Evolutionary conservation across 2,113 vertebrate genomes (phyloP).

Genomic region (Poecilia latipinna): DNA sequence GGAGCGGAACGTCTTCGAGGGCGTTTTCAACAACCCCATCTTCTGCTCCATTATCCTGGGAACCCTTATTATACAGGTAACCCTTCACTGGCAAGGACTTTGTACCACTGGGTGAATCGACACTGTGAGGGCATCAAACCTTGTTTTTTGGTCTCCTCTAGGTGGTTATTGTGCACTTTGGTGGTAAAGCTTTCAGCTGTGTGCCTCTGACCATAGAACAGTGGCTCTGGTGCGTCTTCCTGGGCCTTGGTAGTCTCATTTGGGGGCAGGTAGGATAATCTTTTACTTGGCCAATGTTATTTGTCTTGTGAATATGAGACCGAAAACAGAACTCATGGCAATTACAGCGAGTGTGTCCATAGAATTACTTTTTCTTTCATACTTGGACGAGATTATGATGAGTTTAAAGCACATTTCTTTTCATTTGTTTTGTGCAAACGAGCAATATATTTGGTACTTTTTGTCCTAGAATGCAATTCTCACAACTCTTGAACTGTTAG

Average conservation of each 20-base stretch:
- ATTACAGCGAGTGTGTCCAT: too few relatives aligned
- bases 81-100: rapidly evolving
- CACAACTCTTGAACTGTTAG: too few relatives aligned
- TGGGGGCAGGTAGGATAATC: conserved; percentile 91
- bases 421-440: too few relatives aligned
- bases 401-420: too few relatives aligned
- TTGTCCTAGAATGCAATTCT: too few relatives aligned
- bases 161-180: conserved; percentile 96
- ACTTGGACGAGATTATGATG: too few relatives aligned
- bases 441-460: too few relatives aligned
- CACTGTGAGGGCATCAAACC: neutral
- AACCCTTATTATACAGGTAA: conserved; percentile 93
- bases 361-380: too few relatives aligned
- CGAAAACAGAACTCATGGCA: neutral
- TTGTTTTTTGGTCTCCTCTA: conserved; percentile 48
- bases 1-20: conserved; percentile 96
- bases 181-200: conserved; percentile 97
- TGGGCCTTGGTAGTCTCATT: conserved; percentile 93
- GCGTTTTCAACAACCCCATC: conserved; percentile 94
- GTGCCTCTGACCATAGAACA: conserved; percentile 88
- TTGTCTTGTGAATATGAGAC: neutral
- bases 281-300: neutral
- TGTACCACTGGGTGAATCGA: neutral
- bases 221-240: conserved; percentile 97
- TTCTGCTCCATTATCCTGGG: conserved; percentile 94